Base-by-base conservation (phyloP, 2,797 vertebrate genomes). In the Pipistrellus pygmaeus region DNA sequence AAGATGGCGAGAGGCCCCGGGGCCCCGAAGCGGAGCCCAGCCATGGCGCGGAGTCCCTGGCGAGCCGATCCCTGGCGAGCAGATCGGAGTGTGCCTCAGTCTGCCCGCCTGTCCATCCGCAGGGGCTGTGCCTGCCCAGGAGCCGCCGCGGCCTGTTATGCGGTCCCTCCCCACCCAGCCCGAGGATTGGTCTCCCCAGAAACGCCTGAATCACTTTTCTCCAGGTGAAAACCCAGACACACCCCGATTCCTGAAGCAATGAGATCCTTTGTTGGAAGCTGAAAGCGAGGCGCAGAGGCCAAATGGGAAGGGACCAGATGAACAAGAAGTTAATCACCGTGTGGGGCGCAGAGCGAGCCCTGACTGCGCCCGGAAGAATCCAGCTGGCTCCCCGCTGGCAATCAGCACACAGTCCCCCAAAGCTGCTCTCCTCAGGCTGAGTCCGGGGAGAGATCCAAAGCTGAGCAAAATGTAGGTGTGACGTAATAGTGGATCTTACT, bases 161-260 rank as follows among this genome's bases (percentile, higher is more conserved):
- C 1, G 76, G 69, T 57, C 92, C 90, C 94, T 95, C 93, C 93
- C 96, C 94, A 75, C 90, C 93, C 81, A 82, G 93, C 15, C 75
- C 78, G 6, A 90, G 95, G 95, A 85, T 95, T 95, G 95, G 95
- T 95, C 90, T 97, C 89, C 94, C 57, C 94, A 94, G 96, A 93
- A 97, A 96, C 0, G n/a, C 97, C 96, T 97, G 92, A 97, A 97
- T 97, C 97, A 97, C 81, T 93, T 91, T 95, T 88, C 94, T 97
- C 48, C 97, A 94, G 96, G 96, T 97, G 96, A 94, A 95, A 96
- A 90, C 71, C 38, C 76, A 92, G 97, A 96, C 97, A 97, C 97
- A 96, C 97, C 97, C 95, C 86, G 80, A 32, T 94, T 97, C 94
- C 92, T 83, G 57, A 89, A 96, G 97, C 90, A 96, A 96, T 96